Base-by-base conservation (phyloP, 2,797 vertebrate species). In the Kryptopterus vitreolus region DNA sequence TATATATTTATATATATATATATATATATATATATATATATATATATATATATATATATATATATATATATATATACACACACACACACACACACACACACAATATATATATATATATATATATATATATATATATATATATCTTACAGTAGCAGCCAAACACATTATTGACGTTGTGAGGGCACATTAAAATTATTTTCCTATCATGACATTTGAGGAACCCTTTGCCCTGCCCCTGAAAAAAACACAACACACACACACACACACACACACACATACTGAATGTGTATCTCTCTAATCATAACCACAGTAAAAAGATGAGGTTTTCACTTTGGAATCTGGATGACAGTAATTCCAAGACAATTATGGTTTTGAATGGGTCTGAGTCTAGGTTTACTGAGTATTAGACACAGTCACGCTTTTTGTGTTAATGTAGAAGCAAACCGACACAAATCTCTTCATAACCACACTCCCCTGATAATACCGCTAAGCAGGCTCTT, bases 161-260 rank as follows among this genome's bases (percentile, higher is more conserved):
- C 82, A 86, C 82, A 88, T 88, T 88, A 88, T 80, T 88, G 84
- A 89, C 85, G 81, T 80, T 82, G 87, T 75, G 78, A 85, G 78
- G 76, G 80, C 80, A 87, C 79, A 81, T 86, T 85, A 83, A 88
- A 87, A 86, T 85, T 87, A 89, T 85, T 88, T 88, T 87, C 81
- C 88, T 83, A 83, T 63, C 82, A 77, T 81, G 73, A 84, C 73
- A 70, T 85, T 82, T 83, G 72, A 73, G 74, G 68, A 84, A 83
- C 50, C 75, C 63, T 83, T 75, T 50, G 29, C 18, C 43, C 16
- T 52, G 46, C 52, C 58, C 31, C 20, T 15, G 1, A 33, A 46
- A 48, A 22, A 31, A 18, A 26, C n/a, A 46, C 38, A 61, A 55
- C 81, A 31, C 63, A 62, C 53, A 52, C 50, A 57, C 69, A 61